Evolutionary conservation across 1,140 invertebrate genomes (phyloP).

Genomic region (Diploscapter pachys): DNA sequence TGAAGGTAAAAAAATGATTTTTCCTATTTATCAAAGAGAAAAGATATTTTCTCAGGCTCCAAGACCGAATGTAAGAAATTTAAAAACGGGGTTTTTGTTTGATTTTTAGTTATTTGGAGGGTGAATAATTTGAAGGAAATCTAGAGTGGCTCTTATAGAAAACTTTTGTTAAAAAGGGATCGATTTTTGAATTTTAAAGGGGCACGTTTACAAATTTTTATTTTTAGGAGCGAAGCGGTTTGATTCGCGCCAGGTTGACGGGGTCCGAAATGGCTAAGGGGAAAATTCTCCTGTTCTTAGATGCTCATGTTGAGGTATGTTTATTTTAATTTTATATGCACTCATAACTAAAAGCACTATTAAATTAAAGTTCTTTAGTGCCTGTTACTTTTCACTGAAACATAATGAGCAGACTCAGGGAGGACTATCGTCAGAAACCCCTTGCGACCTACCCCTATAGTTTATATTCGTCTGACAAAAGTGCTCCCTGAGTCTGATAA

Average conservation of each 20-base stretch:
- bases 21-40: no score
- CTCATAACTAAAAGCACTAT: no score
- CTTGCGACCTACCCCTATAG: no score
- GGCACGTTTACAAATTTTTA: constrained; percentile 68
- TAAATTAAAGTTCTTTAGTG: no score
- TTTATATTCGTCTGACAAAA: no score
- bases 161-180: background rate
- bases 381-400: no score
- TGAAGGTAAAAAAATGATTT: no score
- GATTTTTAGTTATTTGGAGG: background rate
- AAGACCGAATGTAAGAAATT: background rate
- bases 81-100: background rate
- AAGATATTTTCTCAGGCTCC: no score
- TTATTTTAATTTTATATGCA: no score
- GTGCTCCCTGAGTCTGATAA: no score
- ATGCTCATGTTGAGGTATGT: constrained; percentile 80
- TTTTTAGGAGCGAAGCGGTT: constrained; percentile 72
- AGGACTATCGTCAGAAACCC: no score
- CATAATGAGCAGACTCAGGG: no score
- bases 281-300: constrained; percentile 80
- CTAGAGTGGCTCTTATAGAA: background rate
- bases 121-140: background rate
- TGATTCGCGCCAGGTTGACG: constrained; percentile 79
- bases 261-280: constrained; percentile 76
- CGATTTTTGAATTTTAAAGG: constrained; percentile 39